These are phyloP conservation scores for Brachionus paranguensis DNA, from an alignment of 1,140 invertebrate genomes.

Conservation along the genomic window DNA sequence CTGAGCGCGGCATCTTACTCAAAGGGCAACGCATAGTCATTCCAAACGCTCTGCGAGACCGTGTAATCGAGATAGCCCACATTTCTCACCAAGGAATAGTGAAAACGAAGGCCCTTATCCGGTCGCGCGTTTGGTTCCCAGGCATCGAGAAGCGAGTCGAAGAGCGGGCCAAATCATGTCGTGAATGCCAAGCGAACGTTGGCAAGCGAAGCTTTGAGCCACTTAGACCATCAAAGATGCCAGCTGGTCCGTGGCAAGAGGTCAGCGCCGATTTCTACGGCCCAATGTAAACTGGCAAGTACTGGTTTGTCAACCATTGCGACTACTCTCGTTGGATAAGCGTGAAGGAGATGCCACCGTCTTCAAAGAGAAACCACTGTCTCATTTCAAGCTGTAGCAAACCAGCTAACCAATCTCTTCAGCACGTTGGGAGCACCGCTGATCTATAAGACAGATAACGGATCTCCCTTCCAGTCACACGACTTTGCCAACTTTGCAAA, in stretches of 20 bases:
- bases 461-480: constrained; percentile 23
- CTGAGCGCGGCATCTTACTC: background rate
- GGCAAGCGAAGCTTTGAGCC: background rate
- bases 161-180: background rate
- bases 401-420: constrained; percentile 41
- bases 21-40: background rate
- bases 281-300: background rate
- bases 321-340: background rate
- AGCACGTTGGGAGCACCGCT: constrained; percentile 41
- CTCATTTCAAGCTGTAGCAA: background rate
- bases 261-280: background rate
- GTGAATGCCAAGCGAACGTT: background rate
- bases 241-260: background rate
- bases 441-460: constrained; percentile 42
- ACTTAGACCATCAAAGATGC: background rate
- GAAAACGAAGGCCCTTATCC: background rate
- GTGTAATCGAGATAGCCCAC: background rate
- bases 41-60: background rate
- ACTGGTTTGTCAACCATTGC: background rate
- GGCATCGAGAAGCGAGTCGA: background rate
- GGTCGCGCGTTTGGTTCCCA: background rate
- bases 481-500: constrained; percentile 40
- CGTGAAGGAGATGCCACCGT: background rate
- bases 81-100: background rate
- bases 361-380: too few relatives aligned